These are phyloP conservation scores for Brachypterus glaber DNA, from an alignment of 2,888 invertebrate species.

Conservation along the genomic window DNA sequence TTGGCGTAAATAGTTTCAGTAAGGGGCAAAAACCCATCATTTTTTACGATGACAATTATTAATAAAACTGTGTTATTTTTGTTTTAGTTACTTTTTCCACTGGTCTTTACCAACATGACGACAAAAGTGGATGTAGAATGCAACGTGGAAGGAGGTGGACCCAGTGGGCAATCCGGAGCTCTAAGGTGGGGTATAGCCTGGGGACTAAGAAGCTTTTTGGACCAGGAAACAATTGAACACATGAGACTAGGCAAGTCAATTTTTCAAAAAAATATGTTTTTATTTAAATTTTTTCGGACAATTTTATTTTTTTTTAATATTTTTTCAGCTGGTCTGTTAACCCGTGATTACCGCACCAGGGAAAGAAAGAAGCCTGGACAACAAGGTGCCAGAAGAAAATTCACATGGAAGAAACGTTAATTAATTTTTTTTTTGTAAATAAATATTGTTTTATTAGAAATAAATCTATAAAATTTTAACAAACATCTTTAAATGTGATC, in stretches of 20 bases:
- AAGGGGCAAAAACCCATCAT: no score
- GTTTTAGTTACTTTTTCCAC: slow-evolving; percentile 68
- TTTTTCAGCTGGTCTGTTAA: slow-evolving; percentile 71
- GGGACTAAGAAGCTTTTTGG: slow-evolving; percentile 75
- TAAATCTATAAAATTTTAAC: no score
- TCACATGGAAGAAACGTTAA: slow-evolving; percentile 87
- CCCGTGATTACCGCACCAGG: slow-evolving; percentile 62
- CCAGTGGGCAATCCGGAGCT: slow-evolving; percentile 78
- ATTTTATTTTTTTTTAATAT: no score
- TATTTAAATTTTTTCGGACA: no score
- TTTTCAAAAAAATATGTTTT: no score
- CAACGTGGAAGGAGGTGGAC: slow-evolving; percentile 61
- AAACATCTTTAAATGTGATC: no score
- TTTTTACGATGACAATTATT: no score
- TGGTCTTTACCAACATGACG: slow-evolving; percentile 67
- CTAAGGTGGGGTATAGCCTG: slow-evolving; percentile 81
- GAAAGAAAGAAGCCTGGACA: slow-evolving; percentile 93
- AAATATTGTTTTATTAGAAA: slow-evolving; percentile 6
- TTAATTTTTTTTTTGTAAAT: slow-evolving; percentile 20
- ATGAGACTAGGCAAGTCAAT: slow-evolving; percentile 70
- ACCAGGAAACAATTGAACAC: slow-evolving; percentile 61
- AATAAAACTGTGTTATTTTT: no score
- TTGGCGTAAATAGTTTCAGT: no score
- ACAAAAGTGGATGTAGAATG: slow-evolving; percentile 78
- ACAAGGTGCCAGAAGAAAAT: slow-evolving; percentile 79